phyloP scores from a whole-genome alignment of 2,113 vertebrate genomes.

The Mus spicilegus region DNA sequence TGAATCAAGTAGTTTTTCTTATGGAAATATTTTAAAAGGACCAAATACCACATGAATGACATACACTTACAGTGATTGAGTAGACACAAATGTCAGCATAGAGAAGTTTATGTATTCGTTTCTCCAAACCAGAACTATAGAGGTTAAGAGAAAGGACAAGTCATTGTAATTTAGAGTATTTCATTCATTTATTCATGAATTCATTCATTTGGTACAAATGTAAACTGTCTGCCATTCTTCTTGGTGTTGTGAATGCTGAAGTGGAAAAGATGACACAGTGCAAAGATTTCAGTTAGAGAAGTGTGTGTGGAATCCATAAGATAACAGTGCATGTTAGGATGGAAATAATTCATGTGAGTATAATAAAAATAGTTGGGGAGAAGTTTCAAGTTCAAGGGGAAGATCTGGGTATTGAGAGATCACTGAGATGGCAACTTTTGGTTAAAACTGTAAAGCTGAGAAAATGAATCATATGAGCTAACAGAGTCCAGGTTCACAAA shows the following conservation, averaged over 20 bases:
- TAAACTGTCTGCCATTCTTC: neutral
- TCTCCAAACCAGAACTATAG: neutral
- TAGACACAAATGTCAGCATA: neutral
- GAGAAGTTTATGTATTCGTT: neutral
- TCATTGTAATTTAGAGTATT: neutral
- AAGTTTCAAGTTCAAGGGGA: neutral
- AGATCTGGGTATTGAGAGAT: neutral
- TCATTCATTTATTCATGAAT: slow-evolving; percentile 1
- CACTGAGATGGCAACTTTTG: neutral
- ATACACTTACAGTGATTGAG: neutral
- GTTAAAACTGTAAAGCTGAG: neutral
- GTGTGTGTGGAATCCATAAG: neutral
- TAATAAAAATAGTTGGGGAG: neutral
- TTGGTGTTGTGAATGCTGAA: neutral
- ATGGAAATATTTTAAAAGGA: neutral
- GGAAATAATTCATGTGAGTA: neutral
- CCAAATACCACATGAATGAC: neutral
- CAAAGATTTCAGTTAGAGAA: neutral
- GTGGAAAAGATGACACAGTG: neutral
- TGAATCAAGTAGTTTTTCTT: neutral
- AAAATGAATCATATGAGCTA: neutral
- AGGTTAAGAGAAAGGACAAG: neutral
- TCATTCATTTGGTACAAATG: neutral
- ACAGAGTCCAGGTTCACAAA: accelerated
- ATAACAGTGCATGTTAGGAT: neutral